Base-by-base conservation (phyloP, 2,797 vertebrate species). In the Xenentodon cancila region DNA sequence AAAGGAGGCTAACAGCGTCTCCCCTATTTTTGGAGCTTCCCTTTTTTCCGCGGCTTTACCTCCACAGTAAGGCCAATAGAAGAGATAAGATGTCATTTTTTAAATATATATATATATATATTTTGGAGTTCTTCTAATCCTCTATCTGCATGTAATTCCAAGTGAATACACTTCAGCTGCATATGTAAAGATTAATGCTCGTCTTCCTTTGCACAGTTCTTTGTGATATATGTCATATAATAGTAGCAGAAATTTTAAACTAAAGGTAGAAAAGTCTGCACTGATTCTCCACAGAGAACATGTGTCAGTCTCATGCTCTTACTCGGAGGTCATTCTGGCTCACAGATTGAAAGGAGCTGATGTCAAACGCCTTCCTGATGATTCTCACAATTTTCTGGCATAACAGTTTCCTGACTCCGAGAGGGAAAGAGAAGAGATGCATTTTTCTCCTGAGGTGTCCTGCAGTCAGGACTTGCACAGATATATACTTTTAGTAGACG, bases 371-470 rank as follows among this genome's bases (percentile, higher is more conserved):
- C 73, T 87, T 4, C 15, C 72, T 75, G 67, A 79, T 64, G 48
- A 69, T 76, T 64, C 74, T 80, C 73, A 86, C 72, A 73, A 74
- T 60, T 73, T 75, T 68, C 82, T 78, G 68, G 68, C 64, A n/a
- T 64, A 76, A 81, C 76, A 79, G 51, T 74, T 82, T 79, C 61
- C 25, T 73, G 53, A 81, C 61, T 82, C 56, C 0, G 19, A 73
- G 46, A 73, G 63, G 44, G 75, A 19, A 59, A 59, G 64, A 73
- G 64, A 65, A 25, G 25, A 71, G 63, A 80, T 70, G 58, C 65
- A 65, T 86, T 76, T 87, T 86, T 85, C 85, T 86, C 86, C 21
- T 52, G 81, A 84, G 81, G 52, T 56, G 89, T 75, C 58, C 63
- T 86, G 84, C 71, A 82, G 89, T 86, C 86, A 84, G 75, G 74